These are phyloP conservation scores for Myotis yumanensis DNA, from an alignment of 2,113 vertebrate species.

Conservation along the genomic window DNA sequence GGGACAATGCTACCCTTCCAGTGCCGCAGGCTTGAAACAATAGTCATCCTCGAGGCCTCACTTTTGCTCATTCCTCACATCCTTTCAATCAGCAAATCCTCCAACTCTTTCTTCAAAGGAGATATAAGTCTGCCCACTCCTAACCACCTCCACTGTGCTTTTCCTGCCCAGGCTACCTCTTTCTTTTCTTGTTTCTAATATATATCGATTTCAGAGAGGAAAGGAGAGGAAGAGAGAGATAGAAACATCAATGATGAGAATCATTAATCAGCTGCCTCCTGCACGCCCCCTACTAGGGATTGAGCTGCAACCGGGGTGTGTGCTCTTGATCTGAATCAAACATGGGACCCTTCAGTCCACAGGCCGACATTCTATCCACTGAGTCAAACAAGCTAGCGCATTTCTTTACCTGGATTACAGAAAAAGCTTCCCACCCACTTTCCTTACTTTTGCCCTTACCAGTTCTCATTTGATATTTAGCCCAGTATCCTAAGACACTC, in stretches of 20 bases:
- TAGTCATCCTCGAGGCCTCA: neutral
- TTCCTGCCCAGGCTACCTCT: too few relatives aligned
- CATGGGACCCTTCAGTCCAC: too few relatives aligned
- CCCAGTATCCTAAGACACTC: neutral
- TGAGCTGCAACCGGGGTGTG: too few relatives aligned
- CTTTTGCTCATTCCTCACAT: neutral
- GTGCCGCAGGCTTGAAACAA: neutral
- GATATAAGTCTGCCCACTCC: neutral
- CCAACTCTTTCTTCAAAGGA: neutral
- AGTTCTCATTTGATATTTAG: neutral
- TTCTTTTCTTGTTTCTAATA: neutral
- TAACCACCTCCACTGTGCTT: neutral
- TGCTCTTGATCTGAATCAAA: too few relatives aligned
- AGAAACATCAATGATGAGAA: too few relatives aligned
- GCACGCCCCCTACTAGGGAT: too few relatives aligned
- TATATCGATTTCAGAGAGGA: too few relatives aligned
- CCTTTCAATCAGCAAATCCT: neutral
- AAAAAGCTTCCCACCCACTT: neutral
- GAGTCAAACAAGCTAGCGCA: too few relatives aligned
- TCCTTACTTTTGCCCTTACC: neutral
- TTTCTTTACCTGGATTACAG: neutral
- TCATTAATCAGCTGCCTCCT: too few relatives aligned
- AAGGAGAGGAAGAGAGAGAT: too few relatives aligned
- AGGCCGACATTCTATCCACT: too few relatives aligned
- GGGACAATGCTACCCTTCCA: too few relatives aligned